Evolutionary conservation across 2,888 invertebrate genomes (phyloP).

Genomic region (Hetaerina titia): DNA sequence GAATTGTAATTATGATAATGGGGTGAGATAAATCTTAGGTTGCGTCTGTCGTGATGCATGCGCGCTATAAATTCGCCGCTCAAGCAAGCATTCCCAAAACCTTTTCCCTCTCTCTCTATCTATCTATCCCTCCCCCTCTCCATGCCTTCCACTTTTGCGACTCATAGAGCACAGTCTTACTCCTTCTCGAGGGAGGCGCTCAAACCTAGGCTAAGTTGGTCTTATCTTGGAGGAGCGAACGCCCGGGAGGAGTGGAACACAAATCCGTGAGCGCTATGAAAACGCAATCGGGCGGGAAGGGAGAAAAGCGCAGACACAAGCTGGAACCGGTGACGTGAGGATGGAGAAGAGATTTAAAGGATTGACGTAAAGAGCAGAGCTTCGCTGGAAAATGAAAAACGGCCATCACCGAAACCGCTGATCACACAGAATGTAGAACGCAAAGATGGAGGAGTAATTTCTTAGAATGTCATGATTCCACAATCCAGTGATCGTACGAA

Average conservation of each 20-base stretch:
- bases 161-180: background rate
- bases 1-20: conserved; percentile 67
- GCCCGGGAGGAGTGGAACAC: background rate
- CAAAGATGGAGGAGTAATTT: background rate
- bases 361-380: conserved; percentile 30
- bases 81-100: conserved; percentile 42
- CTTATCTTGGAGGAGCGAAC: background rate
- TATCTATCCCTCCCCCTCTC: background rate
- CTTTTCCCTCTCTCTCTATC: conserved; percentile 33
- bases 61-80: conserved; percentile 59
- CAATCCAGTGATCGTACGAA: background rate
- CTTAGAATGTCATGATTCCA: background rate
- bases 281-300: background rate
- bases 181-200: conserved; percentile 32
- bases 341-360: conserved; percentile 7
- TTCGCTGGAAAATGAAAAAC: conserved; percentile 26
- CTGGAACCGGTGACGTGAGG: background rate
- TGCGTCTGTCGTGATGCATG: conserved; percentile 66
- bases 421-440: background rate
- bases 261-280: background rate
- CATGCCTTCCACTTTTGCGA: background rate
- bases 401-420: background rate
- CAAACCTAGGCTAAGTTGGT: background rate
- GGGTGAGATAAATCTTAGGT: conserved; percentile 59
- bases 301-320: background rate